Evolutionary conservation across 1,140 invertebrate species (phyloP).

Genomic region (Elysia chlorotica): DNA sequence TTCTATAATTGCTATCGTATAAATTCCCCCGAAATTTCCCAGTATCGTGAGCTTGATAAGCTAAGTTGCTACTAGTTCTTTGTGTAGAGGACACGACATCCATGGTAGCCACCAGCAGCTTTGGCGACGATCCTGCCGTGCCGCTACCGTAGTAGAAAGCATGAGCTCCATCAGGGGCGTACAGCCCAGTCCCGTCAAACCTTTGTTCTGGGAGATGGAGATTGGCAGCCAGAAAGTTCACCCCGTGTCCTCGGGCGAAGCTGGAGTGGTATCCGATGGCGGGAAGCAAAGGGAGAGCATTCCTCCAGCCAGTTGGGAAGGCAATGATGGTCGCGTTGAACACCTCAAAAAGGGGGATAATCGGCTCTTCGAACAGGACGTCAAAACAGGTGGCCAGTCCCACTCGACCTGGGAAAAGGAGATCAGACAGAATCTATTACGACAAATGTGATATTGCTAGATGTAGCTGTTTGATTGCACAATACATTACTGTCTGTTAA

Average conservation of each 20-base stretch:
- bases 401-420: too few relatives aligned
- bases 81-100: background rate
- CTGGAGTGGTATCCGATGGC: constrained; percentile 64
- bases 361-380: constrained; percentile 69
- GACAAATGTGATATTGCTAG: too few relatives aligned
- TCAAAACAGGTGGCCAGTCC: constrained; percentile 80
- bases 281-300: constrained; percentile 72
- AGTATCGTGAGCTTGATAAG: background rate
- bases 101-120: background rate
- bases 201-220: constrained; percentile 63
- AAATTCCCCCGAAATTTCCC: background rate
- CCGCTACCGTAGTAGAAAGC: constrained; percentile 36
- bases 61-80: background rate
- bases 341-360: constrained; percentile 60
- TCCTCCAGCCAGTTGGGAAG: constrained; percentile 74
- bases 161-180: constrained; percentile 26
- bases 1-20: background rate
- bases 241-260: constrained; percentile 65
- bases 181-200: constrained; percentile 68
- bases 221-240: constrained; percentile 68
- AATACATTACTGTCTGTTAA: too few relatives aligned
- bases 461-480: too few relatives aligned
- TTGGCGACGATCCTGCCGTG: background rate
- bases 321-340: constrained; percentile 70
- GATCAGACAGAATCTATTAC: too few relatives aligned